Conservation (phyloP, 2,888 invertebrate genomes). For the Pediacus dermestoides region DNA sequence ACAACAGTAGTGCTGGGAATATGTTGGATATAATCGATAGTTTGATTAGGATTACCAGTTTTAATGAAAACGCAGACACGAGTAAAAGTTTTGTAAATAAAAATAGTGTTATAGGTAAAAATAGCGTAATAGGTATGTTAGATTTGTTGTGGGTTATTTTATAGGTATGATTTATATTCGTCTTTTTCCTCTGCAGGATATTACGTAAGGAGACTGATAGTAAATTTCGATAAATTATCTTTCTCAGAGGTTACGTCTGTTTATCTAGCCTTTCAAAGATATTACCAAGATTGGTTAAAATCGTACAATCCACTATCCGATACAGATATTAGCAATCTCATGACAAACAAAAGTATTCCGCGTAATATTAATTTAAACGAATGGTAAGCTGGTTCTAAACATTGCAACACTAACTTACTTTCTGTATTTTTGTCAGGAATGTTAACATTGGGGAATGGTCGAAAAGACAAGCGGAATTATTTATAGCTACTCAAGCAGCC, state of each 20-base stretch:
- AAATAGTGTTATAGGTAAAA: constrained; percentile 64
- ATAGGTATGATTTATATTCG: constrained; percentile 14
- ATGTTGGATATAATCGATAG: constrained; percentile 43
- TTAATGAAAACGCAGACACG: constrained; percentile 24
- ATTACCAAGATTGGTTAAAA: constrained; percentile 57
- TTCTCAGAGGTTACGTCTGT: constrained; percentile 79
- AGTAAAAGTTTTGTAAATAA: constrained; percentile 52
- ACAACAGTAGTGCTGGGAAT: constrained; percentile 53
- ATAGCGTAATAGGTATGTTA: constrained; percentile 11
- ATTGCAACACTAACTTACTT: constrained; percentile 1
- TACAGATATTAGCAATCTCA: no score
- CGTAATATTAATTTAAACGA: no score
- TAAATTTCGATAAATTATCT: constrained; percentile 77
- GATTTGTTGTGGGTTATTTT: constrained; percentile 5
- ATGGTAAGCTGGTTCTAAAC: not conserved
- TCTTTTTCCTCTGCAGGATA: constrained; percentile 56
- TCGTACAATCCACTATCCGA: no score
- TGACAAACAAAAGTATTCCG: no score
- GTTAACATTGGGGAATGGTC: no score
- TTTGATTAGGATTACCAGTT: constrained; percentile 34
- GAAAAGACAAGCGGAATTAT: constrained; percentile 82
- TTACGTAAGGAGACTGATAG: constrained; percentile 75
- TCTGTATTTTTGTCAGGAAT: not conserved
- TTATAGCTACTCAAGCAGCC: constrained; percentile 82
- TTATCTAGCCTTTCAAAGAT: constrained; percentile 67